Conservation (phyloP, 2,113 vertebrate species). For the Clarias gariepinus region DNA sequence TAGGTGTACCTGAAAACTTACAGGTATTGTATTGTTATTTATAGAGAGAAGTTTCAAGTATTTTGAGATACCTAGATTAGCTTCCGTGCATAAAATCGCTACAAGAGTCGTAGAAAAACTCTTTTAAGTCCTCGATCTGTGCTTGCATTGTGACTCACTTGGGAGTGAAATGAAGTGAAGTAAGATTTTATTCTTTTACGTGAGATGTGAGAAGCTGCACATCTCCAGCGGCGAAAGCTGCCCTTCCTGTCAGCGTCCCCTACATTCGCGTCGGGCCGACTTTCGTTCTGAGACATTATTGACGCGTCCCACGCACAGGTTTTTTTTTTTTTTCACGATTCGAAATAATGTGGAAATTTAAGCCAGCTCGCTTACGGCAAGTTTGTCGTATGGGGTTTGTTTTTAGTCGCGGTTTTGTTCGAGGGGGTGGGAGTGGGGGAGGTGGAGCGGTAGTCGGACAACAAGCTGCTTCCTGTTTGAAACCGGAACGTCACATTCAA, state of each 20-base stretch:
- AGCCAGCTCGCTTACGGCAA: slow-evolving; percentile 52
- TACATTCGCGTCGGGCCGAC: background rate
- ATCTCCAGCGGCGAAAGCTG: background rate
- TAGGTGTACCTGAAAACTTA: too few relatives aligned
- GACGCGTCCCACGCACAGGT: slow-evolving; percentile 63
- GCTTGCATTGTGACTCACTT: background rate
- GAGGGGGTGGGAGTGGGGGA: background rate
- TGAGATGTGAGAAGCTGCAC: slow-evolving; percentile 22
- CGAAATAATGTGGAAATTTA: slow-evolving; percentile 65
- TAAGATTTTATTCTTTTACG: background rate
- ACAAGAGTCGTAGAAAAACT: background rate
- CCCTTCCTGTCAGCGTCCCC: slow-evolving; percentile 13
- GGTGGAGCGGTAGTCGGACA: slow-evolving; percentile 39
- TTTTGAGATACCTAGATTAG: background rate
- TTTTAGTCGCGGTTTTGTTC: slow-evolving; percentile 42
- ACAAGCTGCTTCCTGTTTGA: slow-evolving; percentile 65
- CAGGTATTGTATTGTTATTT: too few relatives aligned
- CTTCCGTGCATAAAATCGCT: background rate
- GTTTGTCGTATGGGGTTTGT: slow-evolving; percentile 54
- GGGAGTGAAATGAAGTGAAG: background rate
- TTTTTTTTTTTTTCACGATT: slow-evolving; percentile 57
- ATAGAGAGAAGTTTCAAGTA: background rate
- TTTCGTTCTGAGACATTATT: slow-evolving; percentile 65
- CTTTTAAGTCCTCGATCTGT: background rate
- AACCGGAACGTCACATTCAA: slow-evolving; percentile 51